Evolutionary conservation across 2,888 invertebrate genomes (phyloP), one percentile per base, ranked within the genome.

Genomic region (Netelia melanura): DNA sequence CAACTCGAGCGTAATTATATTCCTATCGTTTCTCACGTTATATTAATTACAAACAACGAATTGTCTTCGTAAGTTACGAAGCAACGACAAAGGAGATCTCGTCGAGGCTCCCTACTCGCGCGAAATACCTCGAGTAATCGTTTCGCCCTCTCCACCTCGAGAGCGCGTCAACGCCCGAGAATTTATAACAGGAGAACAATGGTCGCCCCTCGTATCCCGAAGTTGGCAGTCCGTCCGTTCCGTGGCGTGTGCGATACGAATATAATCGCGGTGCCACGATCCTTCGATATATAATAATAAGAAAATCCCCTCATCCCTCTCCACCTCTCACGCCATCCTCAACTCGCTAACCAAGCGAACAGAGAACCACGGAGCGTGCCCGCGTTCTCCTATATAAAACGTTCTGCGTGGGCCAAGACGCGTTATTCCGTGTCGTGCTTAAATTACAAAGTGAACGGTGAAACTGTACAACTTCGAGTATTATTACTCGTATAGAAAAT

Each of bases 371-470:
- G 84, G 62, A 81, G 84, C 76, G 84, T 81, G 84, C 84, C 77
- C 81, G 81, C 81, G 71, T 80, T 70, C 76, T 81, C 38, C 44
- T 70, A 54, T 68, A 72, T 74, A 81, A 38, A 84, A 74, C 84
- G 77, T 81, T 81, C 70, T 64, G 84, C 84, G 84, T 84, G 84
- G 84, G 84, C 84, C 84, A 77, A 78, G 84, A 84, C 84, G 84
- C 84, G 84, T 81, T 84, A 81, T 81, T 84, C 81, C 81, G 84
- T 78, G 84, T 84, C 84, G 84, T 81, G 84, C 84, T 84, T 84
- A 81, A 84, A 84, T 84, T 84, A 84, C 84, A 84, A 81, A 84
- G 81, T 74, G 84, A 81, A 81, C 81, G 77, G 67, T 76, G 74
- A 76, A 84, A 80, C 75, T 56, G 81, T 81, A 81, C 77, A 62